phyloP scores from a whole-genome alignment of 1,140 invertebrate genomes.

The Parapsyche elsis region DNA sequence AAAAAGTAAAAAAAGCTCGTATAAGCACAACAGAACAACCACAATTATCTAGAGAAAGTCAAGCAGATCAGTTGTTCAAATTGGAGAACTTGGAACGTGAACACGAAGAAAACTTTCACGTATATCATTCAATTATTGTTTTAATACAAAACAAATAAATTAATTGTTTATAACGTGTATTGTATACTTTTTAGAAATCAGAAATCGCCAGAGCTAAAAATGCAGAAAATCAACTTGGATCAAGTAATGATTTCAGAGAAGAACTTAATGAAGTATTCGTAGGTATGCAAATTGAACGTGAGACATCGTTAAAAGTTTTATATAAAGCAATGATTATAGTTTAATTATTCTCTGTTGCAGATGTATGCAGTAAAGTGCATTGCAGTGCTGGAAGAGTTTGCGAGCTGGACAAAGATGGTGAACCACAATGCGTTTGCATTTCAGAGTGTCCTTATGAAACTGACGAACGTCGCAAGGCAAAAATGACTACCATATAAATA shows the following conservation, averaged over 20 bases:
- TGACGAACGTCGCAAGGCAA: slow-evolving; percentile 79
- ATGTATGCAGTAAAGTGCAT: slow-evolving; percentile 87
- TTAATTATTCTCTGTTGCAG: slow-evolving; percentile 59
- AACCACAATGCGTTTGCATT: slow-evolving; percentile 88
- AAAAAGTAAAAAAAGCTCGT: slow-evolving; percentile 17
- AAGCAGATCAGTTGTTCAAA: not conserved
- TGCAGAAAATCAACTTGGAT: slow-evolving; percentile 28
- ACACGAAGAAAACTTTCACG: slow-evolving; percentile 26
- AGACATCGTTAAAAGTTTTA: not conserved
- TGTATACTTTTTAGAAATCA: slow-evolving; percentile 37
- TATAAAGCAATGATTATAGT: not conserved
- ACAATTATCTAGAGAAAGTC: not conserved
- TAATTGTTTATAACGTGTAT: not conserved
- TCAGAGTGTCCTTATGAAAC: slow-evolving; percentile 82
- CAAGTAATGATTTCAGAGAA: slow-evolving; percentile 8
- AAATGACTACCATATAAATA: slow-evolving; percentile 33
- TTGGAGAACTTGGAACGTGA: slow-evolving; percentile 27
- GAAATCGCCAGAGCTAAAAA: slow-evolving; percentile 43
- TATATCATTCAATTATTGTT: slow-evolving; percentile 20
- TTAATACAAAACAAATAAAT: not conserved
- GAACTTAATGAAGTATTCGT: slow-evolving; percentile 18
- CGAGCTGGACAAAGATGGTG: slow-evolving; percentile 77
- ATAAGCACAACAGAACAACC: not conserved
- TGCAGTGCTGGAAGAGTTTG: slow-evolving; percentile 92
- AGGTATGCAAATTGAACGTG: slow-evolving; percentile 1